Conservation (phyloP, 2,797 vertebrate genomes). For the Todus mexicanus region DNA sequence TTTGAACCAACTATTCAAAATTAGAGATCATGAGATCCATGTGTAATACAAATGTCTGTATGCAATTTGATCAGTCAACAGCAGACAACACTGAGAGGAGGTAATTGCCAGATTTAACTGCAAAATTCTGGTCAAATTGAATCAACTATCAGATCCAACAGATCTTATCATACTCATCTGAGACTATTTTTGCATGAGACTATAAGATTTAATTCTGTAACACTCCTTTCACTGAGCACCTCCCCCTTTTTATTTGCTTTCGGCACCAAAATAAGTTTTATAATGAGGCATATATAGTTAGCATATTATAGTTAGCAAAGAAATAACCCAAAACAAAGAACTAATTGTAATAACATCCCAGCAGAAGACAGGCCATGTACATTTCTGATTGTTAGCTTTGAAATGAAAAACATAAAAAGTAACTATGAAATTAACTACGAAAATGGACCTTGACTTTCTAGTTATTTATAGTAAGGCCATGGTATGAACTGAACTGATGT, state of each 20-base stretch:
- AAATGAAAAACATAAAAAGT: background rate
- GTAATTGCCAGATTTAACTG: background rate
- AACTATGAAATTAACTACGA: background rate
- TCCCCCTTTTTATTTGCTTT: background rate
- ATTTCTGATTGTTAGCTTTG: background rate
- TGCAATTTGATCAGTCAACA: background rate
- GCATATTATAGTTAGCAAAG: background rate
- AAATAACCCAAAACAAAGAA: background rate
- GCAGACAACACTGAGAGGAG: background rate
- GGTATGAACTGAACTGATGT: background rate
- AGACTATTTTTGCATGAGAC: background rate
- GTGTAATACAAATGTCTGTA: accelerated
- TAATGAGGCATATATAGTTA: no score
- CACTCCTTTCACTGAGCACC: background rate
- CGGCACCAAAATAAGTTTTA: background rate
- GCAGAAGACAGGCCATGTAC: background rate
- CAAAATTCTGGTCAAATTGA: background rate
- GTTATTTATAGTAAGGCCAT: background rate
- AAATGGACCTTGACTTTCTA: background rate
- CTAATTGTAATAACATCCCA: background rate
- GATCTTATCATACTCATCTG: background rate
- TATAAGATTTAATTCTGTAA: background rate
- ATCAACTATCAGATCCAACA: background rate
- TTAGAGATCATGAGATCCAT: background rate
- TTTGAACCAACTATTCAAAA: background rate